phyloP scores from a whole-genome alignment of 2,888 invertebrate genomes.

The Spodoptera picta region DNA sequence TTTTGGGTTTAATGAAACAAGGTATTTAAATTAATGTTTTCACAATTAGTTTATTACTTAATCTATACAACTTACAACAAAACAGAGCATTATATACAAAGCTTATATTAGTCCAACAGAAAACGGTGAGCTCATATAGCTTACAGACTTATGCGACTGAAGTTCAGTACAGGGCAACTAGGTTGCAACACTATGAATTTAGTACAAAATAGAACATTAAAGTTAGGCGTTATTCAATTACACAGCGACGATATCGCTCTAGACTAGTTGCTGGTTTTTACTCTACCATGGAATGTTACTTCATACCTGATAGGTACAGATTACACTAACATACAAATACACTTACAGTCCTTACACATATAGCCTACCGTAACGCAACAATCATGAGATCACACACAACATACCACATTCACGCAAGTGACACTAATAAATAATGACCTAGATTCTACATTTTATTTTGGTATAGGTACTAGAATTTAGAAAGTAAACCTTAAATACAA shows the following conservation, averaged over 20 bases:
- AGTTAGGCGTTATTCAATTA: constrained; percentile 63
- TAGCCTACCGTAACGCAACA: constrained; percentile 71
- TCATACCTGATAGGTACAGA: constrained; percentile 73
- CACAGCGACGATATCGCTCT: constrained; percentile 75
- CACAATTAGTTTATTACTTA: constrained; percentile 66
- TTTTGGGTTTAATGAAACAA: constrained; percentile 42
- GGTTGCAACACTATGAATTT: constrained; percentile 71
- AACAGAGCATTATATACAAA: constrained; percentile 76
- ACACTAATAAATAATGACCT: constrained; percentile 86
- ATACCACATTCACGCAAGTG: constrained; percentile 76
- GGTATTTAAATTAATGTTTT: constrained; percentile 49
- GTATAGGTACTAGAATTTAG: constrained; percentile 85
- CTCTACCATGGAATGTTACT: constrained; percentile 81
- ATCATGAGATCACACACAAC: constrained; percentile 85
- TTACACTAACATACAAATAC: constrained; percentile 74
- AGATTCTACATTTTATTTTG: constrained; percentile 82
- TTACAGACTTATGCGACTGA: constrained; percentile 63
- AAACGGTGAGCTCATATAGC: constrained; percentile 63
- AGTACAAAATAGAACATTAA: constrained; percentile 64
- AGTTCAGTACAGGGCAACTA: constrained; percentile 75
- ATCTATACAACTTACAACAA: constrained; percentile 56
- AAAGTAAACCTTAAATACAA: constrained; percentile 64
- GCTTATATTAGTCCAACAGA: constrained; percentile 66
- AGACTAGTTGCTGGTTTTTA: constrained; percentile 84
- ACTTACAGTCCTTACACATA: constrained; percentile 71